These are phyloP conservation scores for Fringilla coelebs DNA, from an alignment of 2,797 vertebrate species.

Conservation along the genomic window DNA sequence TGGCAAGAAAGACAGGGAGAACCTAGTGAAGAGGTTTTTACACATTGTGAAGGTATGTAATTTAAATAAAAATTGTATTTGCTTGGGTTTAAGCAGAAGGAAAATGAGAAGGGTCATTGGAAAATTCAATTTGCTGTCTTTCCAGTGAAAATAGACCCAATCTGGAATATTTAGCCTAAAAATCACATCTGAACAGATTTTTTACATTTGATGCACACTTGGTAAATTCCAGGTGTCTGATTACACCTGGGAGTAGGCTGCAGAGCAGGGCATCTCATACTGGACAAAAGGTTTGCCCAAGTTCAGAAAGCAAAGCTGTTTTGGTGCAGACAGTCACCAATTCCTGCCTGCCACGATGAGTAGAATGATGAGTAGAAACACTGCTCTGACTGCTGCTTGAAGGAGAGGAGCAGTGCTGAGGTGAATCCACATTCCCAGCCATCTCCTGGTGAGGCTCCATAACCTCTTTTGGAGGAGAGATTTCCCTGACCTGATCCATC, in stretches of 20 bases:
- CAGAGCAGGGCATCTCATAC: background rate
- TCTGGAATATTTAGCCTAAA: background rate
- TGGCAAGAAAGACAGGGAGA: background rate
- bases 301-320: background rate
- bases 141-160: background rate
- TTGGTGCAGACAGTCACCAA: background rate
- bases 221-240: background rate
- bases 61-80: background rate
- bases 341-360: background rate
- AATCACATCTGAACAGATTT: background rate
- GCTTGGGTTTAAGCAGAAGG: background rate
- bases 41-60: background rate
- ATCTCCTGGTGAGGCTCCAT: background rate
- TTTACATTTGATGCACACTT: background rate
- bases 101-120: background rate
- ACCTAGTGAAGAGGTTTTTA: background rate
- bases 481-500: background rate
- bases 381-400: background rate
- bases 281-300: background rate
- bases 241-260: background rate
- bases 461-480: background rate
- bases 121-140: background rate
- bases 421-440: background rate
- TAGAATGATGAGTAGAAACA: background rate
- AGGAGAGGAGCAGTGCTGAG: background rate